A percentile compares a stretch with the other conserved stretches of the same genome.
Evolutionary conservation across 2,797 vertebrate species (phyloP).

Genomic region (Coregonus sp.): DNA sequence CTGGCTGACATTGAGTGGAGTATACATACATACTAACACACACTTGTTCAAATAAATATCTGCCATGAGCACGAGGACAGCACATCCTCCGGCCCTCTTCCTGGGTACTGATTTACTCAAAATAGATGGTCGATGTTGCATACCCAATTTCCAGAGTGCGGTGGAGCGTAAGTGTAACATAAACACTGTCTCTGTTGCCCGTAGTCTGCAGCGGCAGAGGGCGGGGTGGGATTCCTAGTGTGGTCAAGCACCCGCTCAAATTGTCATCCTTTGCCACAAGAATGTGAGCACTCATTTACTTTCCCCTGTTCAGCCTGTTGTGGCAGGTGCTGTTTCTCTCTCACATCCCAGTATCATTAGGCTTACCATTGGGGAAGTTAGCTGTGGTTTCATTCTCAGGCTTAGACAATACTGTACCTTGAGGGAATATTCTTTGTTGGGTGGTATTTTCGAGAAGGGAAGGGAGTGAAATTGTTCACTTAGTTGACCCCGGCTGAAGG

Average conservation of each 20-base stretch:
- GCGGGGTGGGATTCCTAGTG: constrained; percentile 78
- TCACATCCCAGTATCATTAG: constrained; percentile 54
- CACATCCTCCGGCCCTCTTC: constrained; percentile 68
- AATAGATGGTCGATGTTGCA: constrained; percentile 79
- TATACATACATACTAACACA: constrained; percentile 46
- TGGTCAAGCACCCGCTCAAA: constrained; percentile 76
- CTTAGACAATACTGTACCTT: constrained; percentile 29
- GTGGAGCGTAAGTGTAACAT: constrained; percentile 78
- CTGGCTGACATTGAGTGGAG: constrained; percentile 45
- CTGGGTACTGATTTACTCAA: constrained; percentile 77
- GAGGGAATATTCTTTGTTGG: constrained; percentile 20
- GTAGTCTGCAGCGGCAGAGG: constrained; percentile 65
- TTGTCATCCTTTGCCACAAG: constrained; percentile 80
- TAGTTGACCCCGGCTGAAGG: constrained; percentile 26
- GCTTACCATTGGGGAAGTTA: constrained; percentile 25
- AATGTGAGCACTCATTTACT: constrained; percentile 73
- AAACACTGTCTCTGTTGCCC: constrained; percentile 77
- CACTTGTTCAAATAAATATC: constrained; percentile 73
- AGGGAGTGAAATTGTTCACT: constrained; percentile 38
- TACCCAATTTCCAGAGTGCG: constrained; percentile 78
- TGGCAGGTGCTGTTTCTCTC: constrained; percentile 74
- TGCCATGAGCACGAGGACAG: constrained; percentile 58
- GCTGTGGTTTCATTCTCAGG: constrained; percentile 6
- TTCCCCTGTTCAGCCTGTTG: constrained; percentile 61
- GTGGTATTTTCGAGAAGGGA: constrained; percentile 5